Conservation (phyloP, 2,797 vertebrate genomes). For the Gastrophryne carolinensis region DNA sequence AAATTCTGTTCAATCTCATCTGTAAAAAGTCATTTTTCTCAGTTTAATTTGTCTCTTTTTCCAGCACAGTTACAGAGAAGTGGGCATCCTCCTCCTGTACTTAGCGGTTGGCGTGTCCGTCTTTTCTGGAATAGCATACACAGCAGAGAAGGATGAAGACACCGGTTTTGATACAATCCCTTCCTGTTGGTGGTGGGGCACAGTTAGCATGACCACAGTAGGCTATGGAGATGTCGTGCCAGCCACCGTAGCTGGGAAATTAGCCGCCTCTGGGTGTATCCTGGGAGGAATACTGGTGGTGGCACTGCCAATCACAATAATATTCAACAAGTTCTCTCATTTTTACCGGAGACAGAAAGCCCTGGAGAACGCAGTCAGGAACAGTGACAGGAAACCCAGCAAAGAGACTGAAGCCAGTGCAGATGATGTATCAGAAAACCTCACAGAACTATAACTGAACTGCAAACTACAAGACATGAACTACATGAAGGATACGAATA, state of each 20-base stretch:
- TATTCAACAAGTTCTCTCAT: slow-evolving; percentile 99
- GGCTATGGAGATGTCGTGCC: slow-evolving; percentile 95
- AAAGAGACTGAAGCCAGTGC: slow-evolving; percentile 30
- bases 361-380: slow-evolving; percentile 89
- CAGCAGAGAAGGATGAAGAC: slow-evolving; percentile 89
- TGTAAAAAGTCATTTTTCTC: too few species aligned
- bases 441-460: slow-evolving; percentile 18
- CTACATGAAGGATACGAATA: too few species aligned
- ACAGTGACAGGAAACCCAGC: slow-evolving; percentile 69
- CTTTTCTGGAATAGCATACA: slow-evolving; percentile 93
- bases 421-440: slow-evolving; percentile 3
- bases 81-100: slow-evolving; percentile 93
- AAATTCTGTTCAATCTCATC: too few species aligned
- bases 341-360: slow-evolving; percentile 95
- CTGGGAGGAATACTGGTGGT: slow-evolving; percentile 92
- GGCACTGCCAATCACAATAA: slow-evolving; percentile 96
- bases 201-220: slow-evolving; percentile 96
- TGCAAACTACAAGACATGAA: background rate
- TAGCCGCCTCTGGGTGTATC: slow-evolving; percentile 93
- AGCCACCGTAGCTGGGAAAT: slow-evolving; percentile 87
- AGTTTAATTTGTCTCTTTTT: too few species aligned
- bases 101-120: slow-evolving; percentile 91
- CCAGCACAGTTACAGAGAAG: slow-evolving; percentile 97
- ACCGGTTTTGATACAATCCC: slow-evolving; percentile 94
- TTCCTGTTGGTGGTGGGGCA: slow-evolving; percentile 99